phyloP scores from a whole-genome alignment of 35 echinoderm and acorn worm species.

The Patiria miniata region DNA sequence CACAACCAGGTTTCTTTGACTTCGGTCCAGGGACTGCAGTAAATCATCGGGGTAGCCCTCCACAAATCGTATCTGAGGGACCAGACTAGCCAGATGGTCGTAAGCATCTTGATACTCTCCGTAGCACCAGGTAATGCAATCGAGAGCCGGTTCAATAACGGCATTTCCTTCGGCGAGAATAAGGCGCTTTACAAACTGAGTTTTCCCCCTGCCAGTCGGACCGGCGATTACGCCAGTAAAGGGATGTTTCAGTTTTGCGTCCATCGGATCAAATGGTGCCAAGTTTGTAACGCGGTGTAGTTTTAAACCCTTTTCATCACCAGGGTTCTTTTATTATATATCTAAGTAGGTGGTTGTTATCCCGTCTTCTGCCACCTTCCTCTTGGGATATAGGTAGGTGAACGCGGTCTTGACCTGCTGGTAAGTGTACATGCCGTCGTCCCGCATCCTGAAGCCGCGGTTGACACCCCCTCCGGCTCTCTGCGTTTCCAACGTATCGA shows the following conservation, averaged over 20 bases:
- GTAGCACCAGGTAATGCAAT: constrained; percentile 74
- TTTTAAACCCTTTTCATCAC: background rate
- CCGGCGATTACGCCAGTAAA: constrained; percentile 8
- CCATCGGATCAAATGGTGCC: constrained; percentile 10
- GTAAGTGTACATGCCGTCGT: constrained; percentile 52
- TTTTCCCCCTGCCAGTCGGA: constrained; percentile 56
- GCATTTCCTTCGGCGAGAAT: constrained; percentile 4
- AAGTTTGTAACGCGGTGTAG: background rate
- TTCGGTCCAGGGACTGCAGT: background rate
- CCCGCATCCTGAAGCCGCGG: constrained; percentile 7
- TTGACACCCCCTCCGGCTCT: background rate
- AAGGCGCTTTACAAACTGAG: constrained; percentile 45
- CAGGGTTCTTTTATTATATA: background rate
- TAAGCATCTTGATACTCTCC: constrained; percentile 58
- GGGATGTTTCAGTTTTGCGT: constrained; percentile 18
- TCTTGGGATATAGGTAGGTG: constrained; percentile 63
- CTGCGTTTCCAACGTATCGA: background rate
- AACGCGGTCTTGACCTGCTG: constrained; percentile 53
- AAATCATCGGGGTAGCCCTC: constrained; percentile 49
- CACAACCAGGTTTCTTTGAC: constrained; percentile 45
- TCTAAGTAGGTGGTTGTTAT: constrained; percentile 51
- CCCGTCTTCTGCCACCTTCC: constrained; percentile 43
- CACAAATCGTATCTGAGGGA: constrained; percentile 42
- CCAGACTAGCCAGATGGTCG: constrained; percentile 2
- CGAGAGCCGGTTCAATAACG: background rate